Evolutionary conservation across 2,113 vertebrate species (phyloP).

Genomic region (Ceyx melanurus): DNA sequence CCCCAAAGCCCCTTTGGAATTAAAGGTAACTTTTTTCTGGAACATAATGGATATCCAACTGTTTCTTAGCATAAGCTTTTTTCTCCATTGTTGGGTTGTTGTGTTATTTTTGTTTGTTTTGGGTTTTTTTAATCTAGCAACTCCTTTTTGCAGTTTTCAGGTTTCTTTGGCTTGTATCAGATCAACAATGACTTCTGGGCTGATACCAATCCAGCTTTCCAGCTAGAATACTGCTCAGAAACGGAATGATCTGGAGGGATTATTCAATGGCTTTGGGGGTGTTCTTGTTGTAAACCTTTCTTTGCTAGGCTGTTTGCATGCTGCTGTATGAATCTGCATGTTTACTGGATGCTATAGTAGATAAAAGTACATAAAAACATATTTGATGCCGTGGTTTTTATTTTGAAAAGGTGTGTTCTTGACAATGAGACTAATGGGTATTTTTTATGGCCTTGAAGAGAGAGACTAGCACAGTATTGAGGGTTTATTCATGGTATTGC

Average conservation of each 20-base stretch:
- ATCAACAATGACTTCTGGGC: neutral
- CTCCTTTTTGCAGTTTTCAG: neutral
- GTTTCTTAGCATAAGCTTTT: neutral
- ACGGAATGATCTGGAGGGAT: neutral
- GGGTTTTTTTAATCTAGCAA: neutral
- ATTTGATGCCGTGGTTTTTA: neutral
- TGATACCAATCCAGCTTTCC: neutral
- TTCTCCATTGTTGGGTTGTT: neutral
- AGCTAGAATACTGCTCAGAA: neutral
- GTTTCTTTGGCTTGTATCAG: conserved; percentile 16
- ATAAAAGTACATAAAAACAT: neutral
- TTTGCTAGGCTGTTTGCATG: conserved; percentile 49
- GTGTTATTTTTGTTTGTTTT: neutral
- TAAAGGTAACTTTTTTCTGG: neutral
- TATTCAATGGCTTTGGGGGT: neutral
- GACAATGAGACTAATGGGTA: neutral
- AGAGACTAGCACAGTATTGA: neutral
- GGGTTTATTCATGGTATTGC: neutral
- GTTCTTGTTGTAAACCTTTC: neutral
- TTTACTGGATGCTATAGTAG: neutral
- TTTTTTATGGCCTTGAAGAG: neutral
- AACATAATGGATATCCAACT: neutral
- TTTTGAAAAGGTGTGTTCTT: neutral
- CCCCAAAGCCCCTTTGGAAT: neutral
- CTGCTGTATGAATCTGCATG: conserved; percentile 34